Evolutionary conservation across 1,140 invertebrate genomes (phyloP).

Genomic region (Teleogryllus occipitalis): DNA sequence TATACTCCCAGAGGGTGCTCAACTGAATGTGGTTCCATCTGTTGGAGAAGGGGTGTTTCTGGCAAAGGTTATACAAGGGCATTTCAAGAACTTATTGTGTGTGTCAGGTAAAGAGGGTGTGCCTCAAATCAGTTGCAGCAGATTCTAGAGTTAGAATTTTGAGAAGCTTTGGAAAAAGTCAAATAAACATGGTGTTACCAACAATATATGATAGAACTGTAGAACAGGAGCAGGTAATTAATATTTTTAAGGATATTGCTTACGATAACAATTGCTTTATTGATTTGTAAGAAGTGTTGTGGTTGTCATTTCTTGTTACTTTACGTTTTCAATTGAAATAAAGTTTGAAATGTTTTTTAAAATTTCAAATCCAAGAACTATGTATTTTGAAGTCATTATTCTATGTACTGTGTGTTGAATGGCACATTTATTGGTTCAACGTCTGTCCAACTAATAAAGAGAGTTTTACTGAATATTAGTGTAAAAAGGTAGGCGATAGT

Average conservation of each 20-base stretch:
- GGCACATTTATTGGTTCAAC: too few species aligned
- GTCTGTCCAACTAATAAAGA: too few species aligned
- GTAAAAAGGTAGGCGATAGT: too few species aligned
- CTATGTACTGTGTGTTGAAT: too few species aligned
- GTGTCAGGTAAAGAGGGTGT: background rate
- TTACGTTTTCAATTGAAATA: too few species aligned
- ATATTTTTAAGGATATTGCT: background rate
- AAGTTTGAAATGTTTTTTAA: too few species aligned
- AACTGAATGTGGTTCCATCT: conserved; percentile 1
- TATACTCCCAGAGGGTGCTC: background rate
- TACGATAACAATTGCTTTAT: background rate
- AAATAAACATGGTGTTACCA: background rate
- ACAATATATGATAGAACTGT: conserved; percentile 5
- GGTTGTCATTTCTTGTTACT: too few species aligned
- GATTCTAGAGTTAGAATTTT: background rate
- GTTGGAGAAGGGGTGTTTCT: background rate
- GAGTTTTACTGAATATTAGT: too few species aligned
- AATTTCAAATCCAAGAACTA: too few species aligned
- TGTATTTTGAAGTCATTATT: too few species aligned
- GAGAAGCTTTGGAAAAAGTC: background rate
- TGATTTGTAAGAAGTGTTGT: too few species aligned
- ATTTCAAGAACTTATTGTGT: background rate
- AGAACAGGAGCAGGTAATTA: background rate
- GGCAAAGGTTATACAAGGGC: background rate
- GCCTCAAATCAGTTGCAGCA: background rate